Percentiles rank a stretch among this genome's conserved stretches.
Conservation (phyloP, 2,888 invertebrate genomes). For the Xestia xanthographa region DNA sequence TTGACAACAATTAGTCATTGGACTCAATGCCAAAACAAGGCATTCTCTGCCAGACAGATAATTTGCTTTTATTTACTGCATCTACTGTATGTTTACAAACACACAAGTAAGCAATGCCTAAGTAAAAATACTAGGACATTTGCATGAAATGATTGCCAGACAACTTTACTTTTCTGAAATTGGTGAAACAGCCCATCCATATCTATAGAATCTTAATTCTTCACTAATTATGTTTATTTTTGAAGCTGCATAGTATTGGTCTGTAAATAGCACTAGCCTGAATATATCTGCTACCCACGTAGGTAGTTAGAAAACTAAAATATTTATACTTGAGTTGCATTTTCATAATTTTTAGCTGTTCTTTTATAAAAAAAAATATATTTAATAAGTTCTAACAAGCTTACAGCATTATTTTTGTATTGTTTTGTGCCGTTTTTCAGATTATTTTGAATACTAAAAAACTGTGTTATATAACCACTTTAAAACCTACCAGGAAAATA, state of each 20-base stretch:
- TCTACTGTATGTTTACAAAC: background rate
- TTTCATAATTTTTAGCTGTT: conserved; percentile 1
- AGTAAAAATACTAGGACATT: background rate
- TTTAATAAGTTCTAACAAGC: conserved; percentile 32
- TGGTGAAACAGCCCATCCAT: background rate
- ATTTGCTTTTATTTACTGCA: background rate
- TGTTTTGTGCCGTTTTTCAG: conserved; percentile 60
- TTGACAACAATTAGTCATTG: too few species aligned
- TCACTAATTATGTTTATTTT: background rate
- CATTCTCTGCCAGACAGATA: background rate
- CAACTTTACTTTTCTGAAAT: background rate
- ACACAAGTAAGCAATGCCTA: background rate
- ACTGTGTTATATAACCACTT: conserved; percentile 36
- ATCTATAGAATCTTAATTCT: background rate
- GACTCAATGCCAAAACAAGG: too few species aligned
- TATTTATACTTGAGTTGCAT: conserved; percentile 36
- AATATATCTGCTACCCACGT: conserved; percentile 6
- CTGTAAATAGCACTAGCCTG: conserved; percentile 24
- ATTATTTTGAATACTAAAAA: conserved; percentile 35
- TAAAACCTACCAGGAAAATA: conserved; percentile 2
- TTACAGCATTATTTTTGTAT: conserved; percentile 45
- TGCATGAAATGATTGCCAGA: background rate
- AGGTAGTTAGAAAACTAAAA: background rate
- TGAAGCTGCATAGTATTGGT: conserved; percentile 46
- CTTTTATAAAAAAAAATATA: background rate